Percentiles rank a stretch among this genome's conserved stretches.
Conservation (phyloP, 2,797 vertebrate genomes). For the Pempheris klunzingeri region DNA sequence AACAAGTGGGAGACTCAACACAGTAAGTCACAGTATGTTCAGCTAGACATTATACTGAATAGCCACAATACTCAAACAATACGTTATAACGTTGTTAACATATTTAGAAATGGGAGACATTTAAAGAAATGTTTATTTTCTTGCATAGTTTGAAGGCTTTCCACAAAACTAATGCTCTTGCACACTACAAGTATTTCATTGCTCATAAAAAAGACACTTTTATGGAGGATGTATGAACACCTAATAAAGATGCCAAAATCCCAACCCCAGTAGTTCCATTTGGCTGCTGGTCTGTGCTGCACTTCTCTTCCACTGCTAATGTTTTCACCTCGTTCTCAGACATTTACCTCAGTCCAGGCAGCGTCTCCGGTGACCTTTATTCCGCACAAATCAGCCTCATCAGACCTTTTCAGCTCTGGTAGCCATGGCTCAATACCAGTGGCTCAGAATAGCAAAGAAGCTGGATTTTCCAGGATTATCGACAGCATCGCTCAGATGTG, state of each 20-base stretch:
- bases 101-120: background rate
- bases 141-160: background rate
- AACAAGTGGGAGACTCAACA: background rate
- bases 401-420: slow-evolving; percentile 36
- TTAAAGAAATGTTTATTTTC: slow-evolving; percentile 4
- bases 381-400: slow-evolving; percentile 53
- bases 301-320: slow-evolving; percentile 27
- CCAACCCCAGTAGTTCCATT: slow-evolving; percentile 6
- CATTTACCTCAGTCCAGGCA: slow-evolving; percentile 39
- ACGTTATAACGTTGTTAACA: background rate
- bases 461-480: slow-evolving; percentile 24
- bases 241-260: slow-evolving; percentile 19
- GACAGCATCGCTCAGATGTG: slow-evolving; percentile 1
- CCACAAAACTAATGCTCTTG: background rate
- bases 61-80: background rate
- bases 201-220: background rate
- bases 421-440: slow-evolving; percentile 1
- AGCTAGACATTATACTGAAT: background rate
- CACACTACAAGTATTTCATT: background rate
- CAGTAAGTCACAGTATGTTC: slow-evolving; percentile 20
- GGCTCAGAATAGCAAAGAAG: slow-evolving; percentile 22
- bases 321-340: slow-evolving; percentile 57
- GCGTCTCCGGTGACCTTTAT: slow-evolving; percentile 43
- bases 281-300: slow-evolving; percentile 11
- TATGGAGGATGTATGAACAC: slow-evolving; percentile 1